Conservation (phyloP, 2,113 vertebrate genomes). For the Dermatemys mawii region DNA sequence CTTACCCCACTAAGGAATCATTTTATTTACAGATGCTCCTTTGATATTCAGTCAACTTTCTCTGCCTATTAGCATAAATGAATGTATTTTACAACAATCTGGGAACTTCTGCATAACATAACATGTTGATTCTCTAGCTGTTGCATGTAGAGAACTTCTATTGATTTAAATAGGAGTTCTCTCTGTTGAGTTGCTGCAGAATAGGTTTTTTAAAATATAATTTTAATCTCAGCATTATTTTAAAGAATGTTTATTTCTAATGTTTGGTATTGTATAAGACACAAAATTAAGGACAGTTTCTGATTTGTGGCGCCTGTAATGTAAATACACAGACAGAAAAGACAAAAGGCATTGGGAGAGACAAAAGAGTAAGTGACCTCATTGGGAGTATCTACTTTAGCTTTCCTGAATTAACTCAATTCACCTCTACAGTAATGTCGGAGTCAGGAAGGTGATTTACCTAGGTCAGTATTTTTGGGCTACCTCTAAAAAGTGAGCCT, state of each 20-base stretch:
- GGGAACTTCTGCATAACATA: not conserved
- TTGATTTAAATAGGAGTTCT: not conserved
- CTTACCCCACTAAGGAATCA: not conserved
- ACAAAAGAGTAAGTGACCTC: not conserved
- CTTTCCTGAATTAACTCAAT: not conserved
- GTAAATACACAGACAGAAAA: not conserved
- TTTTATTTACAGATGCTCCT: not conserved
- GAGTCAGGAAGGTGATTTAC: not conserved
- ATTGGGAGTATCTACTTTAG: fast-evolving
- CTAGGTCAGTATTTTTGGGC: not conserved
- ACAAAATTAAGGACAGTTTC: not conserved
- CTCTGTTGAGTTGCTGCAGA: not conserved
- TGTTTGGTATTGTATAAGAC: not conserved
- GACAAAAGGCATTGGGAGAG: not conserved
- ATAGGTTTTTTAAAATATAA: not conserved
- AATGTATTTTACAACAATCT: not conserved
- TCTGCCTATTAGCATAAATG: not conserved
- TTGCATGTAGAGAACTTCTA: not conserved
- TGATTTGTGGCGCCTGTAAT: not conserved
- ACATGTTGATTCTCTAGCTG: not conserved
- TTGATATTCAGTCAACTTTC: not conserved
- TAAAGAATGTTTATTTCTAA: not conserved
- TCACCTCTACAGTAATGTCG: not conserved
- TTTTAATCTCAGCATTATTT: not conserved
- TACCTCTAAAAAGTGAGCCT: not conserved